A percentile compares a stretch with the other conserved stretches of the same genome.
These are phyloP conservation scores for Lasiurus borealis DNA, from an alignment of 2,113 vertebrate species.

Conservation along the genomic window DNA sequence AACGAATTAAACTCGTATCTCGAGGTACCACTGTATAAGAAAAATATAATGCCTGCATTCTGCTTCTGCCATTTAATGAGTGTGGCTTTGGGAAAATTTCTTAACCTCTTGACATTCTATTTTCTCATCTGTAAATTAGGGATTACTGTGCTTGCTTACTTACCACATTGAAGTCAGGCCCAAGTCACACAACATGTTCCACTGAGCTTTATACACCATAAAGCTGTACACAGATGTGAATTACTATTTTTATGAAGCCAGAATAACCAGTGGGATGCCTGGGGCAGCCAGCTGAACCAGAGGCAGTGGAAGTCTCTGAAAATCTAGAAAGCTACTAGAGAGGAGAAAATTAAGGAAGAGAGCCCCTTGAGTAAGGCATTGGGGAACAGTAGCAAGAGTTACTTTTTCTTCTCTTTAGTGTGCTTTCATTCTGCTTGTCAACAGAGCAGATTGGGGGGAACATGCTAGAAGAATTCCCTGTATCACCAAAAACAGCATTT, in stretches of 20 bases:
- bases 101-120: not conserved
- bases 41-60: not conserved
- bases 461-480: not conserved
- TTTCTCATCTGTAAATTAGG: constrained; percentile 5
- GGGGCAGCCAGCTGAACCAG: not conserved
- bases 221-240: not conserved
- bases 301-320: not conserved
- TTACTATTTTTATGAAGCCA: not conserved
- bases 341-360: not conserved
- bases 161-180: not conserved
- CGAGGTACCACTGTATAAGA: not conserved
- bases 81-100: not conserved
- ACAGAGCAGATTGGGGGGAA: not conserved
- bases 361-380: not conserved
- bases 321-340: not conserved
- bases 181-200: not conserved
- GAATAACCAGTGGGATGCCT: not conserved
- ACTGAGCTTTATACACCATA: not conserved
- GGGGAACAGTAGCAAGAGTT: not conserved
- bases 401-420: not conserved
- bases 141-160: not conserved
- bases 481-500: not conserved
- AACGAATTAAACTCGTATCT: too few relatives aligned
- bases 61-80: not conserved
- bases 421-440: not conserved